Conservation (phyloP, 2,888 invertebrate species). For the Xestobium rufovillosum region DNA sequence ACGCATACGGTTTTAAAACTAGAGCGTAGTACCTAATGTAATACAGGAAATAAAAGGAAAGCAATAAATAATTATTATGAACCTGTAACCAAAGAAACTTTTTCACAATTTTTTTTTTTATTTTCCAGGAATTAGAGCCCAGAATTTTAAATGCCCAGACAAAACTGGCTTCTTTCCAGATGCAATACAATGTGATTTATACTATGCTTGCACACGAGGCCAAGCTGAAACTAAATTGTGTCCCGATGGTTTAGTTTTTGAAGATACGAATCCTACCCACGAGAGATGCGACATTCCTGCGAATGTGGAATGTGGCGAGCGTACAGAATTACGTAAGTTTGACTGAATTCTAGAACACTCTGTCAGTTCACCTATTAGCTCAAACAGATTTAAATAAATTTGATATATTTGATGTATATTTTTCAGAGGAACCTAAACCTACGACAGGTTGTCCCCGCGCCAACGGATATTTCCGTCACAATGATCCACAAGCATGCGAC, state of each 20-base stretch:
- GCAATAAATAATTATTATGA: too few species aligned
- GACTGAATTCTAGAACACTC: too few species aligned
- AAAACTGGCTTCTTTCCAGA: slow-evolving; percentile 69
- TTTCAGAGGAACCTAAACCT: slow-evolving; percentile 70
- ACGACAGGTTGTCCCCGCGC: slow-evolving; percentile 67
- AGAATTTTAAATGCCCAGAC: slow-evolving; percentile 61
- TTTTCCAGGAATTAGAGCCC: not conserved
- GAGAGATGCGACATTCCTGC: slow-evolving; percentile 70
- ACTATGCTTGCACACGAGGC: slow-evolving; percentile 64
- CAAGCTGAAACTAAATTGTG: slow-evolving; percentile 60
- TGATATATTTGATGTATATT: too few species aligned
- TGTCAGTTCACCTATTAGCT: slow-evolving; percentile 1
- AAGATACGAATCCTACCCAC: slow-evolving; percentile 62
- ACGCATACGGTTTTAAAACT: too few species aligned
- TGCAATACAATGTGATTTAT: slow-evolving; percentile 69
- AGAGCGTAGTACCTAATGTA: too few species aligned
- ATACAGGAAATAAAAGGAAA: too few species aligned
- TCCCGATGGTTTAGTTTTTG: slow-evolving; percentile 72
- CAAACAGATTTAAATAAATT: not conserved
- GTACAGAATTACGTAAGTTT: slow-evolving; percentile 64
- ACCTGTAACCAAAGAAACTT: too few species aligned
- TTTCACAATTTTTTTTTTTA: too few species aligned
- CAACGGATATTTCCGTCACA: slow-evolving; percentile 71
- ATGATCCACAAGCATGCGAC: slow-evolving; percentile 65
- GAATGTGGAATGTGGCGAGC: slow-evolving; percentile 70